Evolutionary conservation across 1,140 invertebrate species (phyloP), one percentile per base, ranked within the genome.

Genomic region (Nebria ingens): DNA sequence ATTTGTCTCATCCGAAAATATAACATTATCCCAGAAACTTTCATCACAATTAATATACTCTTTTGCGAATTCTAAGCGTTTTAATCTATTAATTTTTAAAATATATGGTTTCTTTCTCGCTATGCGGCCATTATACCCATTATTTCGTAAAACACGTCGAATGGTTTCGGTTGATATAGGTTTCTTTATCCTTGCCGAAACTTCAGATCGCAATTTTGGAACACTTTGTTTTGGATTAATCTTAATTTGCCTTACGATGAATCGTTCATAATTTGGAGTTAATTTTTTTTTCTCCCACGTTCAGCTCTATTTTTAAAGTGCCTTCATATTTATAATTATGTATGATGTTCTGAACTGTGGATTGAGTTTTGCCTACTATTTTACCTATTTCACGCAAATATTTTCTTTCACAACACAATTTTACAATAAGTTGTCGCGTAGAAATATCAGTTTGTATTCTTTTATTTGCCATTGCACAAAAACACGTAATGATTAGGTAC

Each of bases 1-100:
- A 38, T 54, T 58, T 13, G 19, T 53, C 21, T 56, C 58, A 38
- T 56, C 55, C 19, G 55, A 19, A 42, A 58, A 61, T 15, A 56
- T 53, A 29, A 58, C 57, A 11, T 53, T 56, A 19, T 54, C 17
- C 59, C 54, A 60, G 29, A 58, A 58, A 1, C 54, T 23, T 15
- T 52, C 19, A 11, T 20, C 21, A 15, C 11, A n/a, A 22, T 21
- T 52, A 9, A 52, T 13, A 53, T 56, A 53, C 17, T 20, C 21
- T 53, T 56, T 56, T 38, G 50, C 55, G 54, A 57, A 57, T 42
- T 55, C 50, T 38, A 57, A 21, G 4, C 56, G 45, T 23, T 50
- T 58, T 45, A 21, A 34, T 9, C 13, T 4, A 13, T 29, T 29
- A 29, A 22, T 4, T 21, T 52, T 20, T 2, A 22, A 25, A 21